phyloP scores from a whole-genome alignment of 2,888 invertebrate species.

The Agrotis segetum region DNA sequence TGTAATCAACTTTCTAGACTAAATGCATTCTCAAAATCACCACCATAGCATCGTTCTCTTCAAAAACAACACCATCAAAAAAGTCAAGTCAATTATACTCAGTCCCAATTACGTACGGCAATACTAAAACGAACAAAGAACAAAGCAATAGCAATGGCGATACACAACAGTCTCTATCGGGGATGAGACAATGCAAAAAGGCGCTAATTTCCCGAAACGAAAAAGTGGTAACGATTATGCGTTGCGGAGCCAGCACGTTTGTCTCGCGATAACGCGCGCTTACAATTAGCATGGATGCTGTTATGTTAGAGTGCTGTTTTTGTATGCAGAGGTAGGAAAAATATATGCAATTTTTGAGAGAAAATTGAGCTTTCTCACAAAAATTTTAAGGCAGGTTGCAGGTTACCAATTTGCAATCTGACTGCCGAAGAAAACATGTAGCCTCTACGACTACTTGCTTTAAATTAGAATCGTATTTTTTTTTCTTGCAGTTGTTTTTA shows the following conservation, averaged over 20 bases:
- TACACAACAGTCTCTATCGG: slow-evolving; percentile 76
- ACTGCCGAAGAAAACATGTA: too few relatives aligned
- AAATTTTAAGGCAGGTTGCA: too few relatives aligned
- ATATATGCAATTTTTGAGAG: background rate
- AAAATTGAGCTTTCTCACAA: background rate
- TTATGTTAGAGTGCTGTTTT: slow-evolving; percentile 68
- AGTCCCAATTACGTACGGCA: slow-evolving; percentile 64
- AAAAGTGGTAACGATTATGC: slow-evolving; percentile 91
- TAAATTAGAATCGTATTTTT: too few relatives aligned
- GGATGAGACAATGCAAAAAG: slow-evolving; percentile 89
- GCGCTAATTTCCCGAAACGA: slow-evolving; percentile 90
- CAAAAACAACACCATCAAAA: slow-evolving; percentile 39
- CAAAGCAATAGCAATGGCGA: slow-evolving; percentile 69
- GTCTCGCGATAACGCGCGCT: slow-evolving; percentile 91
- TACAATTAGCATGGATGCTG: slow-evolving; percentile 87
- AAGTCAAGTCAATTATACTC: slow-evolving; percentile 64
- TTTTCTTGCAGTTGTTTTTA: too few relatives aligned
- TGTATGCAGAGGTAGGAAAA: background rate
- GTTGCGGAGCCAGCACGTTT: slow-evolving; percentile 89
- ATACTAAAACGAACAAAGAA: slow-evolving; percentile 64
- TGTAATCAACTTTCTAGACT: too few relatives aligned
- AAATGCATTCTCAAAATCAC: background rate
- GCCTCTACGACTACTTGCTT: too few relatives aligned
- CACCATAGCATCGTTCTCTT: slow-evolving; percentile 1
- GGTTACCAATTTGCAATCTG: too few relatives aligned